A percentile compares a stretch with the other conserved stretches of the same genome.
phyloP scores from a whole-genome alignment of 2,797 vertebrate genomes.

The Aselliscus stoliczkanus region DNA sequence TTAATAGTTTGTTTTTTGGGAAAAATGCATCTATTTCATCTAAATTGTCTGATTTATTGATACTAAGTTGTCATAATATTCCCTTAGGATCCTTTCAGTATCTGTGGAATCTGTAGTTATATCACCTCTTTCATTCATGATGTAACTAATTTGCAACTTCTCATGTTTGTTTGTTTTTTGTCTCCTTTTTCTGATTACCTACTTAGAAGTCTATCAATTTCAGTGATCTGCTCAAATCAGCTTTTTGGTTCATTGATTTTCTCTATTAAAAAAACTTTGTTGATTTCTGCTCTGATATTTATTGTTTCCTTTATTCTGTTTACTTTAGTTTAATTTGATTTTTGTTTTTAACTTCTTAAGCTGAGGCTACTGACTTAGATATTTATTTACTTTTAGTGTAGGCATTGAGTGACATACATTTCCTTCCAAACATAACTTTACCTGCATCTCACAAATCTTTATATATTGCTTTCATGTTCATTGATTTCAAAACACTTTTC shows the following conservation, averaged over 20 bases:
- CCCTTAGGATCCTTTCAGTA: background rate
- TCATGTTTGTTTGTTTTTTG: background rate
- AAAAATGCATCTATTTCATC: background rate
- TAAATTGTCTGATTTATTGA: background rate
- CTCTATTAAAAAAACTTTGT: background rate
- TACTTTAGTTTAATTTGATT: background rate
- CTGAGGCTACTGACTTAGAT: background rate
- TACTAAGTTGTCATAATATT: background rate
- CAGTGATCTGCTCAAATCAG: background rate
- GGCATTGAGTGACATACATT: background rate
- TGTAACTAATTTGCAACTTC: background rate
- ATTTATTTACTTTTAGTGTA: background rate
- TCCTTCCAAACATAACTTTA: background rate
- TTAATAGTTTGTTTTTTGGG: background rate
- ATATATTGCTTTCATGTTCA: background rate
- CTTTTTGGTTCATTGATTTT: background rate
- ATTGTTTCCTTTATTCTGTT: background rate
- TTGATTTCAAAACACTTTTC: background rate
- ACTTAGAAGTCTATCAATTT: background rate
- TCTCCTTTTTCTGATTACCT: background rate
- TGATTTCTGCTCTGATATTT: background rate
- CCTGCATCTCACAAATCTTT: background rate
- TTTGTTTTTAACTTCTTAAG: background rate
- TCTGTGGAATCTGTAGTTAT: background rate
- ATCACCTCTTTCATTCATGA: background rate